Base-by-base conservation (phyloP, 2,113 vertebrate species). In the Ascaphus truei region DNA sequence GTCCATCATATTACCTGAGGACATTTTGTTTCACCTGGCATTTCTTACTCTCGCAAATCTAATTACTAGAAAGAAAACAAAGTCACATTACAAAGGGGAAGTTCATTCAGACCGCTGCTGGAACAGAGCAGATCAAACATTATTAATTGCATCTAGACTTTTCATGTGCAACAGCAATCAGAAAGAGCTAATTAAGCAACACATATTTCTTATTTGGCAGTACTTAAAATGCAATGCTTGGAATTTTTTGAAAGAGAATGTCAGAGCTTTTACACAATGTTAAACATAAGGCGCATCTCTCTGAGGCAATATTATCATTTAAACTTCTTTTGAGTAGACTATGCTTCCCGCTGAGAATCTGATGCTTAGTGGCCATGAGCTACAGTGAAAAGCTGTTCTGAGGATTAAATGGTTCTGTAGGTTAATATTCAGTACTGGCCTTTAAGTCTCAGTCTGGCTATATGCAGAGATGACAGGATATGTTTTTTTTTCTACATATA, bases 241-340 rank as follows among this genome's bases (percentile, higher is more conserved):
- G 56, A 71, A 71, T 71, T 71, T 52, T 71, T 61, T 71, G 57
- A 71, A 71, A 71, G 45, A 52, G 43, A 69, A 71, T 26, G 45
- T 71, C 43, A 29, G 47, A 61, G 45, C 56, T 25, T 71, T 71
- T 71, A 31, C 56, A 61, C 56, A 61, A 52, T 71, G 67, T 71
- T 61, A 52, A 71, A 47, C 67, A 71, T 71, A 71, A 71, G 67
- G 67, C 67, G 39, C 56, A 61, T 61, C 66, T 59, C 66, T 69
- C 65, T 3, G 8, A 68, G 65, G 65, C 58, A 68, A 68, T 68
- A 69, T 68, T 69, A 71, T 71, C 56, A 71, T 71, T 71, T 71
- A 71, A 61, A 71, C 67, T 61, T 36, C 67, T 50, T 71, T 71
- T 71, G 67, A 71, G 56, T 61, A 71, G 56, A 60, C 43, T 61